A percentile compares a stretch with the other conserved stretches of the same genome.
Conservation (phyloP, 2,888 invertebrate species). For the Drosophila koepferae region DNA sequence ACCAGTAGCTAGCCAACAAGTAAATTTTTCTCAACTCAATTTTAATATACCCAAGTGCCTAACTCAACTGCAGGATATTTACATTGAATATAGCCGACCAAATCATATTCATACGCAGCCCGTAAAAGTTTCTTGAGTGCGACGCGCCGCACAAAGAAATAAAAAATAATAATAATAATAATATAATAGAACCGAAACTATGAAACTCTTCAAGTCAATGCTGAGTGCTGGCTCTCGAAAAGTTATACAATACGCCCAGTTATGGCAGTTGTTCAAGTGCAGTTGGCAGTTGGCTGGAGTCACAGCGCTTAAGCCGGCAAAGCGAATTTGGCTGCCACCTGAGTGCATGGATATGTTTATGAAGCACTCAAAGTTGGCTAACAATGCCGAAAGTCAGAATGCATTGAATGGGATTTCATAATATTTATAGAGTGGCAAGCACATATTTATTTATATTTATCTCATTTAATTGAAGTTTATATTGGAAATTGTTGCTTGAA, state of each 20-base stretch:
- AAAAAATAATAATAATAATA: constrained; percentile 5
- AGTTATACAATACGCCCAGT: constrained; percentile 56
- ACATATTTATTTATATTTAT: constrained; percentile 6
- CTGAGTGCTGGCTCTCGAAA: constrained; percentile 42
- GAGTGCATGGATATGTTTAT: constrained; percentile 48
- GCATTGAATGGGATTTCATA: neutral
- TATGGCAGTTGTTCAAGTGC: constrained; percentile 49
- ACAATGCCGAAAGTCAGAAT: constrained; percentile 21
- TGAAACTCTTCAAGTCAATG: constrained; percentile 39
- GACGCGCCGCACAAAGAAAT: constrained; percentile 8
- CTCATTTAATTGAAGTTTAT: neutral
- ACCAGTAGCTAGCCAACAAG: too few species aligned
- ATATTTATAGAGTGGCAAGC: neutral
- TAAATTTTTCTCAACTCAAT: neutral
- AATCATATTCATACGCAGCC: constrained; percentile 9
- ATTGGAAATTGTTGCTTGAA: neutral
- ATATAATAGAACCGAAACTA: constrained; percentile 41
- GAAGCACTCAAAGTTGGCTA: constrained; percentile 22
- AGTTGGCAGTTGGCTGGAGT: constrained; percentile 31
- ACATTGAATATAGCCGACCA: neutral
- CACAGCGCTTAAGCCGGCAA: constrained; percentile 22
- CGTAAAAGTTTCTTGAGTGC: constrained; percentile 36
- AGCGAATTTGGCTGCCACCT: constrained; percentile 42
- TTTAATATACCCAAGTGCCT: neutral
- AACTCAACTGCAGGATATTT: neutral